phyloP scores from a whole-genome alignment of 2,888 invertebrate genomes.

The Choristoneura rosaceana region DNA sequence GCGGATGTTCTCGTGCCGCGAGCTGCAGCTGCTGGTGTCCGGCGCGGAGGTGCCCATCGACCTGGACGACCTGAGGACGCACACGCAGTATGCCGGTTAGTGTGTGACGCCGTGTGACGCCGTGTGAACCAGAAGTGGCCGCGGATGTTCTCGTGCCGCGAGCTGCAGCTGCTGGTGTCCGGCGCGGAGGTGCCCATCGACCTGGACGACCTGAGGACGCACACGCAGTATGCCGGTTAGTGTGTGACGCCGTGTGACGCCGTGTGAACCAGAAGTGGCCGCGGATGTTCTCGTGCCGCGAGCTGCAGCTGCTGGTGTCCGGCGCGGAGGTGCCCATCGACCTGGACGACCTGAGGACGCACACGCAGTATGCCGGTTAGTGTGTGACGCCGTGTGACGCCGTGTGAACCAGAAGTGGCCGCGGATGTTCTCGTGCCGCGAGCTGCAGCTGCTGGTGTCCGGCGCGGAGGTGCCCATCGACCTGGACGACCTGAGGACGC shows the following conservation, averaged over 20 bases:
- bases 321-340: conserved; percentile 98
- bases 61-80: conserved; percentile 92
- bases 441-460: conserved; percentile 98
- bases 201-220: conserved; percentile 92
- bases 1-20: conserved; percentile 95
- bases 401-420: conserved; percentile 95
- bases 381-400: background rate
- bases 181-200: conserved; percentile 98
- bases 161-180: conserved; percentile 98
- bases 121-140: conserved; percentile 95
- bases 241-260: background rate
- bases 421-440: conserved; percentile 95
- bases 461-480: conserved; percentile 98
- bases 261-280: conserved; percentile 95
- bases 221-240: conserved; percentile 94
- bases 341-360: conserved; percentile 92
- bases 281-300: conserved; percentile 95
- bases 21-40: conserved; percentile 98
- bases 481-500: conserved; percentile 92
- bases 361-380: conserved; percentile 94
- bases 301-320: conserved; percentile 98
- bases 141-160: conserved; percentile 95
- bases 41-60: conserved; percentile 98
- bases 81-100: conserved; percentile 94
- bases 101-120: background rate